These are phyloP conservation scores for Lacanobia wlatinum DNA, from an alignment of 2,888 invertebrate genomes.

Conservation along the genomic window DNA sequence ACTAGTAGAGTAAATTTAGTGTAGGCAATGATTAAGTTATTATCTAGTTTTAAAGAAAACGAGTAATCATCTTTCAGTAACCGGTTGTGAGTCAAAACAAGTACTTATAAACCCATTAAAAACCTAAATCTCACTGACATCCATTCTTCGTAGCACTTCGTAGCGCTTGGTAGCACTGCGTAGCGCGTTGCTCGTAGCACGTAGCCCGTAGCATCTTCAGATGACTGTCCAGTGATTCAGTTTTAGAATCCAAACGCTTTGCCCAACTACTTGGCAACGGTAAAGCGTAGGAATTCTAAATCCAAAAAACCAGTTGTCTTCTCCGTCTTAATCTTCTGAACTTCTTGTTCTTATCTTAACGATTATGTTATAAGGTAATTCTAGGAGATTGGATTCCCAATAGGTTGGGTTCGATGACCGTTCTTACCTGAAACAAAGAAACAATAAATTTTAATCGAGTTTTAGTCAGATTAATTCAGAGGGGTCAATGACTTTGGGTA, in stretches of 20 bases:
- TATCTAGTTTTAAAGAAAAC: neutral
- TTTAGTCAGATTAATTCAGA: conserved; percentile 23
- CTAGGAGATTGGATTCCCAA: conserved; percentile 21
- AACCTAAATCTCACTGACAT: conserved; percentile 18
- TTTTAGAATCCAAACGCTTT: conserved; percentile 99
- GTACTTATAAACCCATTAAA: neutral
- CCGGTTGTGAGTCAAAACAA: neutral
- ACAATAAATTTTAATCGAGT: conserved; percentile 38
- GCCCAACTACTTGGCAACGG: conserved; percentile 94
- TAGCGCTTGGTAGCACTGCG: conserved; percentile 21
- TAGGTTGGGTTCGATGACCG: conserved; percentile 14
- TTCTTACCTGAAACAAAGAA: conserved; percentile 59
- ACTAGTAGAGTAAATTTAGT: no score
- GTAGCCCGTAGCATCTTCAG: conserved; percentile 64
- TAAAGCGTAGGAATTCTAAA: conserved; percentile 99
- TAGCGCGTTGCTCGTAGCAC: conserved; percentile 25
- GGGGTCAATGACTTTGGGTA: conserved; percentile 12
- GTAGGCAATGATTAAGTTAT: neutral
- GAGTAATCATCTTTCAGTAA: neutral
- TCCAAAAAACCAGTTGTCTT: conserved; percentile 87
- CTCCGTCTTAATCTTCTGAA: neutral
- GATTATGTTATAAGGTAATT: conserved; percentile 26
- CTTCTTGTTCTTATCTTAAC: neutral
- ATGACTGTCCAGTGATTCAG: conserved; percentile 88
- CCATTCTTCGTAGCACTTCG: conserved; percentile 17